A percentile compares a stretch with the other conserved stretches of the same genome.
Evolutionary conservation across 2,797 vertebrate genomes (phyloP).

Genomic region (Arnoldichthys spilopterus): DNA sequence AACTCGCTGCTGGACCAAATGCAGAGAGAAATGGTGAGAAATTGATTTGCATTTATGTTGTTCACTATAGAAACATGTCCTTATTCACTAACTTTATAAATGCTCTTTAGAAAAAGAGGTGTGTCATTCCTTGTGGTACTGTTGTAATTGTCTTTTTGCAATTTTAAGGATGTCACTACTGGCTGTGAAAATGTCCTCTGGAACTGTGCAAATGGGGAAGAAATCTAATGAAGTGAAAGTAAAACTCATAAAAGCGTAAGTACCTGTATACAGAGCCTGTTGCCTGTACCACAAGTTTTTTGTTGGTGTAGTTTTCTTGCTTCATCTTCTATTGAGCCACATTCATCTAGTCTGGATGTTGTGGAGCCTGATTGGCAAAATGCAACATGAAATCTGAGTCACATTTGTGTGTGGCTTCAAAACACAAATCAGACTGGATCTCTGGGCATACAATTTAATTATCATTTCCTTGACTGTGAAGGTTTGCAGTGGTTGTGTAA

Average conservation of each 20-base stretch:
- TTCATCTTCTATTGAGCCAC: not conserved
- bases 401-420: no score
- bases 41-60: not conserved
- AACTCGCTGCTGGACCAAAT: slow-evolving; percentile 72
- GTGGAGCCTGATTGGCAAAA: no score
- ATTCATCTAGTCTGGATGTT: no score
- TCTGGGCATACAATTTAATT: no score
- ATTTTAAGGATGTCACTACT: slow-evolving; percentile 68
- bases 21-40: slow-evolving; percentile 75
- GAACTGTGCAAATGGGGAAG: not conserved
- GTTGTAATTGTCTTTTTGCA: not conserved
- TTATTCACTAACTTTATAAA: no score
- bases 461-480: no score
- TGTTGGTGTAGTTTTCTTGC: not conserved
- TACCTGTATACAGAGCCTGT: not conserved
- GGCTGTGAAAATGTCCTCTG: slow-evolving; percentile 45
- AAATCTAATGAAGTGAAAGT: slow-evolving; percentile 61
- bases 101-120: no score
- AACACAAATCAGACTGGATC: no score
- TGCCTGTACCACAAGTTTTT: not conserved
- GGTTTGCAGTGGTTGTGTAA: no score
- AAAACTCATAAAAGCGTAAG: slow-evolving; percentile 72
- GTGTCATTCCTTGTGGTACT: no score
- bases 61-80: not conserved
- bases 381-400: no score